Percentiles rank a stretch among this genome's conserved stretches.
Conservation (phyloP, 2,113 vertebrate species). For the Sminthopsis crassicaudata region DNA sequence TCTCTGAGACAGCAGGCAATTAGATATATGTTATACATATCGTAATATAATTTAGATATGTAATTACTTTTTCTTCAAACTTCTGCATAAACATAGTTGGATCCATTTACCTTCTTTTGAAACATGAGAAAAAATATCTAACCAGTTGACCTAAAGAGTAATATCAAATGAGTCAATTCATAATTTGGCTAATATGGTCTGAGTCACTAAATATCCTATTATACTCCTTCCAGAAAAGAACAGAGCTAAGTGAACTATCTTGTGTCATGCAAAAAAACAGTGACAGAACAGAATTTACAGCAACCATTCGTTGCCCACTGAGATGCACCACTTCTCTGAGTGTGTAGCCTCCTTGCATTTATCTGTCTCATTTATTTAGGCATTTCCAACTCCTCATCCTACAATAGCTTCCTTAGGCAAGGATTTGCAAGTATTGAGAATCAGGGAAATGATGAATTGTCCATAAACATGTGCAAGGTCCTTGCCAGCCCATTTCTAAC, state of each 20-base stretch:
- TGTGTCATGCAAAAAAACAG: background rate
- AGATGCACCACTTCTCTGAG: accelerated
- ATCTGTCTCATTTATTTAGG: background rate
- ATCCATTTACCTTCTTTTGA: background rate
- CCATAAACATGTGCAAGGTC: background rate
- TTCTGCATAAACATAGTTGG: conserved; percentile 10
- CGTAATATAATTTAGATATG: conserved; percentile 8
- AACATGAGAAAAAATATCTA: background rate
- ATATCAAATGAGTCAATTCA: background rate
- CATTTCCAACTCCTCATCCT: background rate
- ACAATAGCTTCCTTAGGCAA: background rate
- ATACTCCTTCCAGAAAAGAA: background rate
- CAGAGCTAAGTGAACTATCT: background rate
- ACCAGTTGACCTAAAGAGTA: background rate
- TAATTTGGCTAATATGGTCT: background rate
- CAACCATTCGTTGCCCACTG: background rate
- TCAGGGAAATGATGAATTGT: background rate
- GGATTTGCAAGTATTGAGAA: background rate
- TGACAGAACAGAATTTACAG: background rate
- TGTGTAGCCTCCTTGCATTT: background rate
- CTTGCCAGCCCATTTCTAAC: background rate
- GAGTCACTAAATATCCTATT: background rate
- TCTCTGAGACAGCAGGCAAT: background rate
- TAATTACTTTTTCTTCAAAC: conserved; percentile 9
- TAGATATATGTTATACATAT: background rate